phyloP scores from a whole-genome alignment of 2,888 invertebrate genomes.

The Brachyptera risi region DNA sequence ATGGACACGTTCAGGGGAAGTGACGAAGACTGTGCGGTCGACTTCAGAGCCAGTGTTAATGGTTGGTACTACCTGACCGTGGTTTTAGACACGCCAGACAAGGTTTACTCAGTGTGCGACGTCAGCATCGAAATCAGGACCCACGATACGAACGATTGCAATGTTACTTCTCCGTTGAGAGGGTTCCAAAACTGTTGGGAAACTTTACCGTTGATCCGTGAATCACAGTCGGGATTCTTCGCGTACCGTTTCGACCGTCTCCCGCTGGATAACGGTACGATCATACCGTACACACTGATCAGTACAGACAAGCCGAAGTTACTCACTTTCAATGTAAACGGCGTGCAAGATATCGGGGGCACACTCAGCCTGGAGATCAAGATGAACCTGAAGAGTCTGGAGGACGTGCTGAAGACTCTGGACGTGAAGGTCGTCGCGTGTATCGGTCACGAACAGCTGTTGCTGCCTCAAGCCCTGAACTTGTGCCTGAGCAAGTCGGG shows the following conservation, averaged over 20 bases:
- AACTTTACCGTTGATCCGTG: constrained; percentile 46
- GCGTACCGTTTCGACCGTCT: constrained; percentile 70
- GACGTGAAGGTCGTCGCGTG: constrained; percentile 38
- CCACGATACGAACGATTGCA: background rate
- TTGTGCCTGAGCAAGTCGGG: constrained; percentile 36
- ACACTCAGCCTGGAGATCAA: constrained; percentile 64
- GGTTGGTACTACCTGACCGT: constrained; percentile 37
- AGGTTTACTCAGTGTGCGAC: background rate
- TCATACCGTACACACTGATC: constrained; percentile 59
- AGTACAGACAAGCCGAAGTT: constrained; percentile 60
- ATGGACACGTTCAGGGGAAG: background rate
- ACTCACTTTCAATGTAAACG: constrained; percentile 65
- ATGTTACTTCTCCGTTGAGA: background rate
- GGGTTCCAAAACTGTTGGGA: constrained; percentile 21
- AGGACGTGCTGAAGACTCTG: background rate
- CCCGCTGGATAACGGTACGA: constrained; percentile 58
- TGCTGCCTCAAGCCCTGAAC: constrained; percentile 30
- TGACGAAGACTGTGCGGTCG: constrained; percentile 32
- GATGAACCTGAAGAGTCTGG: background rate
- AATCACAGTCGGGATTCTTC: constrained; percentile 70
- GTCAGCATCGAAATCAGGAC: background rate
- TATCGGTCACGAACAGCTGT: constrained; percentile 34
- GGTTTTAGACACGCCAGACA: background rate
- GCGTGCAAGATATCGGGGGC: constrained; percentile 74
- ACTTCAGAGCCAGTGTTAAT: constrained; percentile 37